Evolutionary conservation across 2,888 invertebrate species (phyloP).

Genomic region (Shargacucullia verbasci): DNA sequence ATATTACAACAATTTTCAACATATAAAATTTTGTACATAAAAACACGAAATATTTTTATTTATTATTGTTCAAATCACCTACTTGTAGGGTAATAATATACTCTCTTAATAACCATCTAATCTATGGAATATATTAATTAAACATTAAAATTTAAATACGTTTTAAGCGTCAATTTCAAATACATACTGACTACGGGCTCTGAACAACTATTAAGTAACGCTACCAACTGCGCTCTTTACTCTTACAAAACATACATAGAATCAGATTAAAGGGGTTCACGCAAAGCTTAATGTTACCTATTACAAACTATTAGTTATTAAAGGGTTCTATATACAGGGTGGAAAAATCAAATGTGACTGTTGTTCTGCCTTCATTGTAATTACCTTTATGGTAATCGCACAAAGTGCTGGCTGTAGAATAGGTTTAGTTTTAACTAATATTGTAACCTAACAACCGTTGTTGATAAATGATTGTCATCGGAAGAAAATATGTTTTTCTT

Average conservation of each 20-base stretch:
- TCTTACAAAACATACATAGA: slow-evolving; percentile 10
- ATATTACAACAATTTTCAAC: slow-evolving; percentile 61
- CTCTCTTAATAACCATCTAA: slow-evolving; percentile 62
- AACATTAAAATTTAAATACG: slow-evolving; percentile 66
- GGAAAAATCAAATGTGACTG: too few species aligned
- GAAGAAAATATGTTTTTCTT: too few species aligned
- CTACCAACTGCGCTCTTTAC: slow-evolving; percentile 51
- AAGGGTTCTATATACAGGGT: too few species aligned
- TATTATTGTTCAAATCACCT: slow-evolving; percentile 80
- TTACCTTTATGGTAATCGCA: too few species aligned
- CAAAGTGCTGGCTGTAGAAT: too few species aligned
- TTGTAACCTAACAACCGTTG: too few species aligned
- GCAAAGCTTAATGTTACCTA: too few species aligned
- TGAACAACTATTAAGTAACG: slow-evolving; percentile 60
- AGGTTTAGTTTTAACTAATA: too few species aligned
- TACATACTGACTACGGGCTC: slow-evolving; percentile 66
- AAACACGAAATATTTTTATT: slow-evolving; percentile 67
- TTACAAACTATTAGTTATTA: too few species aligned
- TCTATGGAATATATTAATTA: slow-evolving; percentile 74
- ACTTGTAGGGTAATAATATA: slow-evolving; percentile 66
- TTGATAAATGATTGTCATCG: too few species aligned
- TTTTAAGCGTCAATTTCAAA: slow-evolving; percentile 73
- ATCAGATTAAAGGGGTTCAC: too few species aligned
- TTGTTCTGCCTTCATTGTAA: too few species aligned
- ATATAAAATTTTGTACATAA: slow-evolving; percentile 64